These are phyloP conservation scores for Meliscaeva auricollis DNA, from an alignment of 2,888 invertebrate genomes.

Conservation along the genomic window DNA sequence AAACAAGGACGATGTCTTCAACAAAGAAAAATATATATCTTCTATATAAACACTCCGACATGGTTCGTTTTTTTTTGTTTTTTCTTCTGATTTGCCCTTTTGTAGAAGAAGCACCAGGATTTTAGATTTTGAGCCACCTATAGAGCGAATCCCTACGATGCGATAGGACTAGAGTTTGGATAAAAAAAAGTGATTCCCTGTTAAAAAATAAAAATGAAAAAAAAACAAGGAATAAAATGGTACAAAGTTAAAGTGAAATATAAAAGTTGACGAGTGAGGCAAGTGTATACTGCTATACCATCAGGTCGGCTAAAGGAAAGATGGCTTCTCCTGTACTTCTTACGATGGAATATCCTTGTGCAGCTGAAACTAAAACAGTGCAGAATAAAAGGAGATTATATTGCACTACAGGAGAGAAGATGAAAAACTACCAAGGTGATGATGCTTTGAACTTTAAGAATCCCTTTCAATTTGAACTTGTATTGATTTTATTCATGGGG, in stretches of 20 bases:
- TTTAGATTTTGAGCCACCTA: constrained; percentile 52
- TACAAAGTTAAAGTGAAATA: constrained; percentile 73
- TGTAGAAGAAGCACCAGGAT: constrained; percentile 35
- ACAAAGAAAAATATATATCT: constrained; percentile 46
- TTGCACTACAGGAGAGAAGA: constrained; percentile 59
- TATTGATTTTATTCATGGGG: constrained; percentile 73
- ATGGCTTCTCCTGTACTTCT: constrained; percentile 1
- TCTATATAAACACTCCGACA: no score
- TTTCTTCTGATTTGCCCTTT: constrained; percentile 8
- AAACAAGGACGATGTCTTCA: constrained; percentile 59
- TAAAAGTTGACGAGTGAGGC: constrained; percentile 70
- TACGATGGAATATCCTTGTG: constrained; percentile 33
- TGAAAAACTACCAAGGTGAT: constrained; percentile 76
- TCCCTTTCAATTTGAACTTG: constrained; percentile 76
- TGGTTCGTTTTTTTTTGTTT: neutral
- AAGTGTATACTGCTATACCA: constrained; percentile 8
- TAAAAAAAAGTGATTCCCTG: constrained; percentile 13
- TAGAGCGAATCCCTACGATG: constrained; percentile 8
- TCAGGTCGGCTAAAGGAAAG: no score
- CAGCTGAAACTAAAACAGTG: constrained; percentile 1
- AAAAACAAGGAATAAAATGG: constrained; percentile 64
- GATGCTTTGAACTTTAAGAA: constrained; percentile 74
- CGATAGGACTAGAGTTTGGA: constrained; percentile 5
- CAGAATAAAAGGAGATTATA: constrained; percentile 39
- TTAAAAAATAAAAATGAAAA: no score